Conservation (phyloP, 2,113 vertebrate genomes). For the Aphyosemion australe region DNA sequence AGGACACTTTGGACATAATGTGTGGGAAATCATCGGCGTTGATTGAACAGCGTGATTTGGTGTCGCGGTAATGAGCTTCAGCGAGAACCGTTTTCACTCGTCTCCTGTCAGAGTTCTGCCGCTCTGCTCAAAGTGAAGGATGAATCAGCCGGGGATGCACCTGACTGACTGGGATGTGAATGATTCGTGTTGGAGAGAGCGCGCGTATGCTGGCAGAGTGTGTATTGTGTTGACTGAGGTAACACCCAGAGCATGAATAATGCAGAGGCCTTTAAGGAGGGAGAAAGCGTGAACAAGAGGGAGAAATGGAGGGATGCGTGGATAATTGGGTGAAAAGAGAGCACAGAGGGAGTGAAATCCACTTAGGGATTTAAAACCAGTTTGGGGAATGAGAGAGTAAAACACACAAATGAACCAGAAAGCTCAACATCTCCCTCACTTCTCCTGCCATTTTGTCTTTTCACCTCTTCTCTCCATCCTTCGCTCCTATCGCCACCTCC, state of each 20-base stretch:
- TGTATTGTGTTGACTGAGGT: constrained; percentile 61
- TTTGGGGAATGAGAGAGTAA: constrained; percentile 18
- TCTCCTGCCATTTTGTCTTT: background rate
- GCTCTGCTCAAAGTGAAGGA: background rate
- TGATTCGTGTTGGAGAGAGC: constrained; percentile 28
- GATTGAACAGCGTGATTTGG: background rate
- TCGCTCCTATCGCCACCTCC: background rate
- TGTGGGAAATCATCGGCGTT: background rate
- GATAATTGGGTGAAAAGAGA: constrained; percentile 48
- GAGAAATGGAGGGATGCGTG: constrained; percentile 18
- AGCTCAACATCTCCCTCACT: constrained; percentile 6
- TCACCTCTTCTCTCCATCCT: background rate
- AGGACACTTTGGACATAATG: background rate
- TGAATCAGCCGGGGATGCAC: background rate
- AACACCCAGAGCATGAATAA: constrained; percentile 67
- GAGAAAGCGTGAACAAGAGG: constrained; percentile 9
- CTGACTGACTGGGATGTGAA: constrained; percentile 27
- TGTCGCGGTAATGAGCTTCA: background rate
- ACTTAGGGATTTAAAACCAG: constrained; percentile 31
- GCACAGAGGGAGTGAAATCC: constrained; percentile 17
- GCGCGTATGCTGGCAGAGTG: constrained; percentile 17
- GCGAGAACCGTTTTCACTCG: background rate
- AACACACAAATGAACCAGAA: constrained; percentile 30
- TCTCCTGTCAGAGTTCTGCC: background rate
- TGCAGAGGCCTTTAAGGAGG: constrained; percentile 48